Percentiles rank a stretch among this genome's conserved stretches.
These are phyloP conservation scores for Drosophila nikananu DNA, from an alignment of 1,140 invertebrate species.

Conservation along the genomic window DNA sequence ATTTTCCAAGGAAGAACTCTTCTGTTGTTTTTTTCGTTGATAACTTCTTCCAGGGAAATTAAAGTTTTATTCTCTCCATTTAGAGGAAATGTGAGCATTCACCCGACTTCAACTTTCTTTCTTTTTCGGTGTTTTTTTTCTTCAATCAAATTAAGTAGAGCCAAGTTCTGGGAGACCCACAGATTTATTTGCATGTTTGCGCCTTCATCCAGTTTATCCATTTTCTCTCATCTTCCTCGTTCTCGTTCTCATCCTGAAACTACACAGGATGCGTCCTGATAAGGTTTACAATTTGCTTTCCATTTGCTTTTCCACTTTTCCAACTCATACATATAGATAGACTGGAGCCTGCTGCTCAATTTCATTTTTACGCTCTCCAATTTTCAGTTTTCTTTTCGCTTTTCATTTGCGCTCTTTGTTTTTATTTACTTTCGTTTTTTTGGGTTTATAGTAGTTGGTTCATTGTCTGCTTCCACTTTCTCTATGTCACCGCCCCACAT, in stretches of 20 bases:
- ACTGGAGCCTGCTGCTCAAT: conserved; percentile 73
- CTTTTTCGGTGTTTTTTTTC: conserved; percentile 8
- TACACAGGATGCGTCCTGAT: conserved; percentile 34
- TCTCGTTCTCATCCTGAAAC: conserved; percentile 20
- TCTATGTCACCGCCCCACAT: conserved; percentile 2
- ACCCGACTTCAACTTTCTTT: neutral
- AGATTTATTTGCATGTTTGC: conserved; percentile 53
- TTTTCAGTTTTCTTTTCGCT: conserved; percentile 62
- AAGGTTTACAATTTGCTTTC: conserved; percentile 56
- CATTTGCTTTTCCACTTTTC: conserved; percentile 22
- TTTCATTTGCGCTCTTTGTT: conserved; percentile 37
- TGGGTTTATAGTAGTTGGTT: conserved; percentile 35
- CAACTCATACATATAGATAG: conserved; percentile 22
- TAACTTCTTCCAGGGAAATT: conserved; percentile 6
- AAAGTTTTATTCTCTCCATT: conserved; percentile 14
- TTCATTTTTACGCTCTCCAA: conserved; percentile 64
- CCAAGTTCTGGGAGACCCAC: conserved; percentile 45
- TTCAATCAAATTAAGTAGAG: conserved; percentile 45
- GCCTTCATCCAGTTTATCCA: conserved; percentile 30
- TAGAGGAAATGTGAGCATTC: conserved; percentile 12
- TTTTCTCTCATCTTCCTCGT: conserved; percentile 15
- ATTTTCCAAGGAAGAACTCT: neutral
- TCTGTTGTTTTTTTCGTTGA: neutral
- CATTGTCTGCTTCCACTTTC: conserved; percentile 26
- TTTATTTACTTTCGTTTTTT: conserved; percentile 45